Base-by-base conservation (phyloP, 2,797 vertebrate species). In the Rhabdophis nuchalis region DNA sequence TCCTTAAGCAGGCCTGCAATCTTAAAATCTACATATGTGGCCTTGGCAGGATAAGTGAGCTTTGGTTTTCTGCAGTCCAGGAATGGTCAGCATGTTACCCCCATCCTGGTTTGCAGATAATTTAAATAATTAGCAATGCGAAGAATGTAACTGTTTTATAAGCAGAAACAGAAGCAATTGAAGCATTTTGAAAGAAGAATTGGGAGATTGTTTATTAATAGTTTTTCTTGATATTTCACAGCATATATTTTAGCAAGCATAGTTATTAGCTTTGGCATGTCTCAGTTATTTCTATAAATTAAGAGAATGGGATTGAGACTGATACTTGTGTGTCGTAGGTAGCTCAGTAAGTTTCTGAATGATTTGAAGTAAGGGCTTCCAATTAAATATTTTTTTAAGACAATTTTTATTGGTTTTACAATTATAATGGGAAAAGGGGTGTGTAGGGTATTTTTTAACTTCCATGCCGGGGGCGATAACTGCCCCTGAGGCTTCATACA, bases 1-100 rank as follows among this genome's bases (percentile, higher is more conserved):
- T 52, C 64, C 93, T 93, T 93, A 88, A 94, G 89, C 57, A 77
- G 52, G 27, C 9, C 57, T 16, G 72, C 72, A 46, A 0, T 29
- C 18, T 61, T 56, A 57, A 72, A n/a, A 72, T 72, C 41, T 61
- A 72, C 52, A 54, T 91, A 64, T 18, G 52, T 41, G 23, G 46
- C 27, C 68, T 61, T 88, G n/a, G 60, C 60, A 41, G 57, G 57
- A 56, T 64, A 10, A 16, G 29, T 46, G 77, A 85, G 16, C 5
- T 60, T 88, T 53, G 57, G 11, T 27, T 18, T 14, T 46, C n/a
- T 88, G 18, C 3, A n/a, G 54, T 29, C 36, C 36, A 82, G 58
- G 29, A 29, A 41, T 56, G 23, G 32, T 5, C 29, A 52, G 2
- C 46, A 53, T 14, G 27, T 20, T 13, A 6, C 4, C 1, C 53